Base-by-base conservation (phyloP, 2,797 vertebrate species). In the Halcyon badia region DNA sequence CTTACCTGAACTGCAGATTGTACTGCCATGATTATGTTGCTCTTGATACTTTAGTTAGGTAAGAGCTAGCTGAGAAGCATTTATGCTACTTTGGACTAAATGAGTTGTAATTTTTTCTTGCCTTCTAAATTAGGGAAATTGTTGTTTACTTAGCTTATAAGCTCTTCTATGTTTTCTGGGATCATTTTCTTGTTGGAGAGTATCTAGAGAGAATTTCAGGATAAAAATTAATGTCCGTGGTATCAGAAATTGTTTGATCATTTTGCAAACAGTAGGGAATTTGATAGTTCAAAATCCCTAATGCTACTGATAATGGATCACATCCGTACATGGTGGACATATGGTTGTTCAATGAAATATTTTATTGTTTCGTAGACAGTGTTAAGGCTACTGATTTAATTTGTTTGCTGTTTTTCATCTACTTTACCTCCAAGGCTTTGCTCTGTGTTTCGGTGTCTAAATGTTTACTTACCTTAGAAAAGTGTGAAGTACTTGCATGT, bases 391-490 rank as follows among this genome's bases (percentile, higher is more conserved):
- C 72, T 54, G 41, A 51, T 93, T 71, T 60, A 46, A 35, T 76
- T 71, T 44, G 11, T 46, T 90, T 26, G 46, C 3, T 90, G 18
- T 84, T 84, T 82, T 84, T 82, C 31, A 79, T 17, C 26, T 92
- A 1, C 82, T 91, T 65, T 90, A 60, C 62, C 62, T 95, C 72
- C 56, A 93, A 91, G 69, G 51, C 58, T 64, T 85, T 56, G 24
- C 81, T 91, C 72, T 86, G 6, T 75, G n/a, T 46, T 94, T 92
- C 73, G 33, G 9, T 81, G 65, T 93, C 60, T 89, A 76, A 91
- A 93, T 78, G 77, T 80, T 94, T 94, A 56, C 69, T 80, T 89
- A 77, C 30, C 44, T 89, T 68, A 71, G 65, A 85, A 81, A 76
- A 87, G 48, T 44, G 42, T 54, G 22, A 77, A 80, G 73, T 58